phyloP scores from a whole-genome alignment of 2,888 invertebrate species.

The Athalia rosae region DNA sequence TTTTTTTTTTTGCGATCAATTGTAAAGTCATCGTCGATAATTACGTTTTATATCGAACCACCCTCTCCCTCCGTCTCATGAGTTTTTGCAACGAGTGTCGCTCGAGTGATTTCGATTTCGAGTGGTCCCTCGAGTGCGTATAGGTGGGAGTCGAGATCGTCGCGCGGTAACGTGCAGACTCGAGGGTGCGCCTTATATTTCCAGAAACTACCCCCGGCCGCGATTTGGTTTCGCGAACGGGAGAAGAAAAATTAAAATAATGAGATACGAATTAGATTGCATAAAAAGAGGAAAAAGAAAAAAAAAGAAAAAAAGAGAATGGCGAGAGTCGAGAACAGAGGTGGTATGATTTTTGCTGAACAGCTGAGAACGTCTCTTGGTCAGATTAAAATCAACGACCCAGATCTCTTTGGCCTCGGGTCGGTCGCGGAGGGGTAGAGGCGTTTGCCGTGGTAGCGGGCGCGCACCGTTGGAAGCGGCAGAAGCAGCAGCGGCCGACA shows the following conservation, averaged over 20 bases:
- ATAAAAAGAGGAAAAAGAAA: neutral
- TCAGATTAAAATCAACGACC: slow-evolving; percentile 71
- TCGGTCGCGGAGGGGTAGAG: slow-evolving; percentile 23
- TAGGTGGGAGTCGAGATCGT: neutral
- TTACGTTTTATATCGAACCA: too few relatives aligned
- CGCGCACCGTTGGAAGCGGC: too few relatives aligned
- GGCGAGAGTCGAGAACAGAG: slow-evolving; percentile 9
- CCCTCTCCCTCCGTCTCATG: too few relatives aligned
- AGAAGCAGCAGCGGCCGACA: slow-evolving; percentile 53
- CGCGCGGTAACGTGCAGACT: slow-evolving; percentile 7
- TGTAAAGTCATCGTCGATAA: too few relatives aligned
- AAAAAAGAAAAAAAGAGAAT: neutral
- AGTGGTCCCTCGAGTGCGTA: slow-evolving; percentile 18
- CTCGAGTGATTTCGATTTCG: slow-evolving; percentile 19
- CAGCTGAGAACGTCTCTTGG: slow-evolving; percentile 32
- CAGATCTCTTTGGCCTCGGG: slow-evolving; percentile 62
- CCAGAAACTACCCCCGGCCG: too few relatives aligned
- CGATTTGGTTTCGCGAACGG: neutral
- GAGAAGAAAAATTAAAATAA: neutral
- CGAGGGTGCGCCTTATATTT: neutral
- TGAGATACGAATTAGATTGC: neutral
- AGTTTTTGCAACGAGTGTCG: neutral
- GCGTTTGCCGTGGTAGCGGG: slow-evolving; percentile 14
- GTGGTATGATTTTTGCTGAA: slow-evolving; percentile 42
- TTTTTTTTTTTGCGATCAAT: too few relatives aligned